These are phyloP conservation scores for Yponomeuta plumbellus DNA, from an alignment of 2,888 invertebrate genomes.

Conservation along the genomic window DNA sequence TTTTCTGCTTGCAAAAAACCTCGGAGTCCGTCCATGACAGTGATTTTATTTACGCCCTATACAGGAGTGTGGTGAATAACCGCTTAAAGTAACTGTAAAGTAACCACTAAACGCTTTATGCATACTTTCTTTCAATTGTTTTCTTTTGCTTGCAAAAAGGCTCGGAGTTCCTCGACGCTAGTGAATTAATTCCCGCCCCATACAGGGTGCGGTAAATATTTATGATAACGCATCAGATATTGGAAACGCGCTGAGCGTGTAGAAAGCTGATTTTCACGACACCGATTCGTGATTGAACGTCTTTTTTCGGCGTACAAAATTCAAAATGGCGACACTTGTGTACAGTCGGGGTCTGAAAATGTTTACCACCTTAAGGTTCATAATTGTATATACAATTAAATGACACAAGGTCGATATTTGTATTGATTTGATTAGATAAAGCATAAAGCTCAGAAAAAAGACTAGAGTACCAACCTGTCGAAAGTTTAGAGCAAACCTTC, in stretches of 20 bases:
- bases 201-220: slow-evolving; percentile 11
- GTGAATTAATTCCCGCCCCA: slow-evolving; percentile 1
- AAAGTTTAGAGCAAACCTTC: too few relatives aligned
- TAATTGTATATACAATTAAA: too few relatives aligned
- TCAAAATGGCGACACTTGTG: neutral
- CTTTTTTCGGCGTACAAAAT: neutral
- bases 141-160: neutral
- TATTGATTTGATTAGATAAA: too few relatives aligned
- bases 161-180: neutral
- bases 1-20: neutral
- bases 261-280: slow-evolving; percentile 4
- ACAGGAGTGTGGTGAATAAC: too few relatives aligned
- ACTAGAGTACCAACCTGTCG: too few relatives aligned
- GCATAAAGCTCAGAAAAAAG: too few relatives aligned
- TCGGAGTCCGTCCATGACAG: neutral
- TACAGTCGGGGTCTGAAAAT: too few relatives aligned
- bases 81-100: too few relatives aligned
- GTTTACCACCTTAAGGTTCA: too few relatives aligned
- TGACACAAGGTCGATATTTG: too few relatives aligned
- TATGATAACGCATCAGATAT: slow-evolving; percentile 13
- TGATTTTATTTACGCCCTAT: neutral
- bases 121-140: neutral
- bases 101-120: neutral
- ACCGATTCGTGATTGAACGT: neutral
- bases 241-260: slow-evolving; percentile 4